Base-by-base conservation (phyloP, 2,888 invertebrate species). In the Neoascia interrupta region DNA sequence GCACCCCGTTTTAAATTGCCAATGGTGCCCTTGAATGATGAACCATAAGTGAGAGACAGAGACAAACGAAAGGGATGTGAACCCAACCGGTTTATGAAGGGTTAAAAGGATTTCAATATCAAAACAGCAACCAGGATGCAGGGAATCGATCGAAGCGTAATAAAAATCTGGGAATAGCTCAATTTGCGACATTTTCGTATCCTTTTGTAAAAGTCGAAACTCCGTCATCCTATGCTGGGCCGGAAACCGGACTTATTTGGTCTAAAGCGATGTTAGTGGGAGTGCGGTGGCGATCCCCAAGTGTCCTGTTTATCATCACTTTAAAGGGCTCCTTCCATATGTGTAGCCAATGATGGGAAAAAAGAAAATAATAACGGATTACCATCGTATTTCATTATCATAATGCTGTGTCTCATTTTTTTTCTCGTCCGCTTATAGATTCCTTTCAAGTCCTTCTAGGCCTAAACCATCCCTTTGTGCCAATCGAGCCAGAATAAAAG, bases 101-200 rank as follows among this genome's bases (percentile, higher is more conserved):
- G 79, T 79, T 79, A 79, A 79, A 72, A 61, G 79, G 73, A 79
- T 79, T 79, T 79, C 73, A 73, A 79, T 79, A 61, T 66, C 31
- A 31, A 61, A 60, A 49, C 61, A 53, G 49, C 64, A 41, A 28
- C 54, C 72, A 72, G 60, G 72, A 79, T 72, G 72, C 72, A 72
- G 13, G 31, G 73, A 68, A 73, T 76, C 72, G 79, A 79, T 61
- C 60, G 66, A 68, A 56, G 73, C 66, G 73, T 79, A 73, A 73
- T 79, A 79, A 79, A 79, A 79, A 79, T 79, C 79, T 79, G 73
- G 79, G 73, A 79, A 79, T 79, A 79, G 54, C 79, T 79, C 79
- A 79, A 79, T 79, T 79, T 79, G 79, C 66, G 73, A 79, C 79
- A 79, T 73, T 60, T 56, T 68, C 34, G 41, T 36, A 72, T 53